Evolutionary conservation across 2,113 vertebrate species (phyloP), one percentile per base, ranked within the genome.

Genomic region (Fregata magnificens): DNA sequence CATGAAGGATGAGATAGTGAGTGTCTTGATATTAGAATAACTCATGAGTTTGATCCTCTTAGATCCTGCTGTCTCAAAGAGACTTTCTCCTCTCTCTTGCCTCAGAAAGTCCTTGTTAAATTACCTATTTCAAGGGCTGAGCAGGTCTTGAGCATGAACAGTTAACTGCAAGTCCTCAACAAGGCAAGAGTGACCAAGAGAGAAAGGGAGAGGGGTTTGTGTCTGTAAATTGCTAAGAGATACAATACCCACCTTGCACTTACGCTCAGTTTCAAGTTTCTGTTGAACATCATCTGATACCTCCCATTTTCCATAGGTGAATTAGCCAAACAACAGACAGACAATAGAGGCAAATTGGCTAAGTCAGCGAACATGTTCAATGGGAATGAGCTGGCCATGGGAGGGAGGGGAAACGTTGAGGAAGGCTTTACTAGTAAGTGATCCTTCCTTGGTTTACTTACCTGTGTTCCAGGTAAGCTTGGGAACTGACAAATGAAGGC

Each of bases 201-300:
- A 82, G 47, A 63, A 76, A 81, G 16, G 49, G 72, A 87, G 70
- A 44, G 7, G 29, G 38, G 87, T 95, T 58, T 84, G n/a, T 93
- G 71, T 82, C 83, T 95, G 82, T 77, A 96, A 95, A 82, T 74
- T 52, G 61, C 17, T 12, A 97, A 91, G 92, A 95, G 96, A 97
- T 95, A 94, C 83, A 97, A 94, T 94, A 82, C 85, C 59, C 55
- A 81, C 84, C 85, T 85, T 96, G 94, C 92, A 88, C 95, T 92
- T 92, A 85, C 18, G 71, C 78, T 79, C 45, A 71, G 97, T 95
- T 91, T 98, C 95, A 96, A 61, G 90, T 98, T 98, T 97, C 96
- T 50, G 61, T 66, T 25, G 88, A 92, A 47, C 63, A 96, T 78
- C 97, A 98, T 93, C 86, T 40, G 96, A 97, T 97, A 96, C 40